These are phyloP conservation scores for Chymomyza procnemis DNA, from an alignment of 2,888 invertebrate species.

Conservation along the genomic window DNA sequence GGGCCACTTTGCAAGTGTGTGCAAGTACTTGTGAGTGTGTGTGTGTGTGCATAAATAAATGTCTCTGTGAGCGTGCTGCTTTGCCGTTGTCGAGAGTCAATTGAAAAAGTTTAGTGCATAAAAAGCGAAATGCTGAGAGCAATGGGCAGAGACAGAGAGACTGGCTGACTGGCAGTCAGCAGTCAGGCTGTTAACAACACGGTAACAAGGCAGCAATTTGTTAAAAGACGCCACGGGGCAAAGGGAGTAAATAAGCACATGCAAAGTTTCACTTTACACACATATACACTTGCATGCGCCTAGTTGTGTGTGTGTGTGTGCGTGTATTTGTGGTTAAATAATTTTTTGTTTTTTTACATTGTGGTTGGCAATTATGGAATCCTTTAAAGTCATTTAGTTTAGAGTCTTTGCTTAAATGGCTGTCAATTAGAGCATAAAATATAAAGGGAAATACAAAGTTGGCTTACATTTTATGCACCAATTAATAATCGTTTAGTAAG, in stretches of 20 bases:
- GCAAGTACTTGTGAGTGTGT: conserved; percentile 9
- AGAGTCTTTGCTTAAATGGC: not conserved
- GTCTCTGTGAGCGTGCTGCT: conserved; percentile 12
- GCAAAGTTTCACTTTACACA: not conserved
- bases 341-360: not conserved
- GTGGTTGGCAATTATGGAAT: conserved; percentile 1
- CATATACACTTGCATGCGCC: not conserved
- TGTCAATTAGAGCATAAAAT: not conserved
- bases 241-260: conserved; percentile 19
- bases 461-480: not conserved
- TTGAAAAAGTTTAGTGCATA: conserved; percentile 60
- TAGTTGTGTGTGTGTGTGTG: not conserved
- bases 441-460: not conserved
- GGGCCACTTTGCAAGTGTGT: conserved; percentile 50
- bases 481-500: not conserved
- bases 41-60: conserved; percentile 5
- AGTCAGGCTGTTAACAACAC: not conserved
- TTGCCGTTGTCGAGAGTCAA: conserved; percentile 57
- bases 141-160: not conserved
- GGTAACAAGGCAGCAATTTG: conserved; percentile 54
- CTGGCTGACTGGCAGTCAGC: not conserved
- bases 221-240: conserved; percentile 49
- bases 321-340: not conserved
- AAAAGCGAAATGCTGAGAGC: conserved; percentile 12
- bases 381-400: not conserved